Evolutionary conservation across 2,113 vertebrate genomes (phyloP), one percentile per base, ranked within the genome.

Genomic region (Epinephelus lanceolatus): DNA sequence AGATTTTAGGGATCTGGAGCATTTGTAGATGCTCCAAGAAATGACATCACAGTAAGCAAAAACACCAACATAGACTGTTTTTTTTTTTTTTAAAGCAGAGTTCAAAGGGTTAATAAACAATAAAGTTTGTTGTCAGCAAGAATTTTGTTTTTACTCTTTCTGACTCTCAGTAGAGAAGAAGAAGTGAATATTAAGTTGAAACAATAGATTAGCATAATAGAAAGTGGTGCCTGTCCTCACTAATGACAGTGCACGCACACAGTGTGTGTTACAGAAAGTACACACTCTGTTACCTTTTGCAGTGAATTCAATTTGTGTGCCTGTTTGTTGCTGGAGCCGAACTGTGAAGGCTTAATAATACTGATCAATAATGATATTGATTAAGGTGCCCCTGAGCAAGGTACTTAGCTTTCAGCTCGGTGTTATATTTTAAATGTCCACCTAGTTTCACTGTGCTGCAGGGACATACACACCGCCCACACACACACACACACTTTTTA

Each of bases 301-400:
- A 13, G 2, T 65, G 51, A 18, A 56, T 33, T 37, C 15, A 49
- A 5, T 37, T 11, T 21, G 52, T 23, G n/a, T 4, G 23, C 23
- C 19, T 55, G 27, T 30, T 51, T 68, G 42, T 40, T 40, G 52
- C 52, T 5, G 0, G 9, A 49, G 53, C 21, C 47, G 3, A 37
- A 61, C 55, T 23, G 21, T 40, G 65, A 77, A 42, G 61, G 23
- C 62, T 49, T 62, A 63, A 56, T 70, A 62, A 85, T 30, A 62
- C 49, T 27, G 63, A 75, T 85, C 56, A 25, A 27, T 74, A 42
- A 6, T 8, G 23, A 56, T 74, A 66, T 55, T 62, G 81, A 84
- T 52, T 3, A 17, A 57, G 25, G 40, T 49, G 59, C 5, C 56
- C 56, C 63, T 33, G 71, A 69, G 55, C 57, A 15, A 60, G 56